A percentile compares a stretch with the other conserved stretches of the same genome.
These are phyloP conservation scores for Troides aeacus DNA, from an alignment of 2,888 invertebrate genomes.

Conservation along the genomic window DNA sequence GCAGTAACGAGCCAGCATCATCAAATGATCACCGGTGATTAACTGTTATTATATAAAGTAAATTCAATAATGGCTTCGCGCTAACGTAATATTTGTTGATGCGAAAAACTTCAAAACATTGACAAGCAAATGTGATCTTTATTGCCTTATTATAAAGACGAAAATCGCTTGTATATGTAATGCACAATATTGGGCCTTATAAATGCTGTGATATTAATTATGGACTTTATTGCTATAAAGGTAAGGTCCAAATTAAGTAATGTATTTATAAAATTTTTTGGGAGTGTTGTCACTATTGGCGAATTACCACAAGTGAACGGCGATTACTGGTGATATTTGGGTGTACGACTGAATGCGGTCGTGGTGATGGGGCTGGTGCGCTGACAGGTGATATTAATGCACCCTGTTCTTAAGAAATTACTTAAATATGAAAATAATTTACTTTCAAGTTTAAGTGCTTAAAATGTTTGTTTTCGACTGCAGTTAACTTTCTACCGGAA, in stretches of 20 bases:
- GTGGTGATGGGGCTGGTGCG: constrained; percentile 49
- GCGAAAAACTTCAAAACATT: constrained; percentile 36
- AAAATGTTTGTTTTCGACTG: too few species aligned
- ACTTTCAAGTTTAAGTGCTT: too few species aligned
- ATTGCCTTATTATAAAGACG: constrained; percentile 37
- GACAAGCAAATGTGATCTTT: constrained; percentile 38
- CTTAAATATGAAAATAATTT: background rate
- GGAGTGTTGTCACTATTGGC: constrained; percentile 34
- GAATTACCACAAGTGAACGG: constrained; percentile 23
- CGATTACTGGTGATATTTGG: constrained; percentile 19
- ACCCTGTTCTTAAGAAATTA: constrained; percentile 3
- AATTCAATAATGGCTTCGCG: constrained; percentile 77
- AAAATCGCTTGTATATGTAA: constrained; percentile 36
- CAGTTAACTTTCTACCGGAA: too few species aligned
- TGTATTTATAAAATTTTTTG: background rate
- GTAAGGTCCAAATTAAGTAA: constrained; percentile 30
- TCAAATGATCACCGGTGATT: constrained; percentile 75
- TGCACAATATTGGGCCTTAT: background rate
- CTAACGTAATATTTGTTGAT: constrained; percentile 74
- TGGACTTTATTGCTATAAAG: background rate
- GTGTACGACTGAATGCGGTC: constrained; percentile 45
- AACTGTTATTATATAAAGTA: constrained; percentile 80
- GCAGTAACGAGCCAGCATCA: constrained; percentile 72
- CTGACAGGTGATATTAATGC: constrained; percentile 27
- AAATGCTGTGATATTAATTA: constrained; percentile 26